Conservation (phyloP, 2,113 vertebrate species). For the Cyphomyrus discorhynchus region DNA sequence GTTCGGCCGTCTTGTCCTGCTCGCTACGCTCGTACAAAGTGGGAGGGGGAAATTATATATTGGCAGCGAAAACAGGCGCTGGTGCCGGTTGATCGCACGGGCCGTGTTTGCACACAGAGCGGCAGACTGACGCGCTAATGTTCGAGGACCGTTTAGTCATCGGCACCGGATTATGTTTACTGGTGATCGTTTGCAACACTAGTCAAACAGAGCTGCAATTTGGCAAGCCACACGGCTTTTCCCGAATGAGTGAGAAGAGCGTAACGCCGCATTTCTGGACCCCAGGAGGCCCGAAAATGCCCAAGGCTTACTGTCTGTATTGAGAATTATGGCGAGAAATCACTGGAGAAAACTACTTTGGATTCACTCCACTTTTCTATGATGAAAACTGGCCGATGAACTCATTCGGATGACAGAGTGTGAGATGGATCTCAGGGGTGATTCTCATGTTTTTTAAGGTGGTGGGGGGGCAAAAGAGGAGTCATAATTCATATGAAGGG, state of each 20-base stretch:
- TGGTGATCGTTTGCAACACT: background rate
- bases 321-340: background rate
- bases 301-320: background rate
- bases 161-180: constrained; percentile 1
- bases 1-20: background rate
- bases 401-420: background rate
- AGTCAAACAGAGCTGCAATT: background rate
- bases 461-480: background rate
- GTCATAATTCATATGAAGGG: background rate
- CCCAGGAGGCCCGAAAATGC: background rate
- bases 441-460: background rate
- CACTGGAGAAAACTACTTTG: background rate
- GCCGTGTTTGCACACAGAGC: background rate
- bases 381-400: background rate
- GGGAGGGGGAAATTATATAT: background rate
- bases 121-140: background rate
- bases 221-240: background rate
- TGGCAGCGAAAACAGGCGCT: background rate
- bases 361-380: background rate
- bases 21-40: background rate
- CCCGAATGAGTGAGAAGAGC: background rate
- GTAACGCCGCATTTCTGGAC: background rate
- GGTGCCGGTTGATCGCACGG: background rate
- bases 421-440: background rate
- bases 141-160: background rate